Base-by-base conservation (phyloP, 2,888 invertebrate genomes). In the Hypsopygia costalis region DNA sequence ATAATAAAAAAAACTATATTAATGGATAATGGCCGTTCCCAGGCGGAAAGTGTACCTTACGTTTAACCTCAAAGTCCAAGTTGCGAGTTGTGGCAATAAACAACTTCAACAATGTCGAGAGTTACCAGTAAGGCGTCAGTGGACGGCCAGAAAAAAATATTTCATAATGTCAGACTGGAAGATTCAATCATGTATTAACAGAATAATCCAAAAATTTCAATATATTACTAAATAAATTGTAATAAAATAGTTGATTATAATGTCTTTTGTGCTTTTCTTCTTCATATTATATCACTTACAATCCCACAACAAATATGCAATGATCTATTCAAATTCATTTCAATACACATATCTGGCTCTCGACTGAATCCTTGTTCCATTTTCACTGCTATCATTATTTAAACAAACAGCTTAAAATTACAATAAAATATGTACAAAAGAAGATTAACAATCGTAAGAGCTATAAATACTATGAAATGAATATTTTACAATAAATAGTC, bases 391-490 rank as follows among this genome's bases (percentile, higher is more conserved):
- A 53, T 53, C 51, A 53, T 64, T 62, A 62, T 67, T 48, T 54
- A 67, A 72, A 70, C 69, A 69, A 77, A 75, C 63, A 46, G 64
- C 66, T 74, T 71, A 73, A 59, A 64, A 65, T 59, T 76, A 66
- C 56, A 52, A 61, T 66, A 75, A 73, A 76, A 68, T 81, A 82
- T 86, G 77, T 86, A 86, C 86, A 86, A 78, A 77, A 70, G 67
- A 73, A 71, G 63, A 73, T 74, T 77, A 81, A 83, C 81, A 74
- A 77, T 75, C 67, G 70, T 82, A 74, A 69, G 70, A 70, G 62
- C 77, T 81, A 82, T 81, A 79, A 82, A 85, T 77, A 79, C 77
- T 82, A 80, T 70, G 66, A 81, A 78, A 74, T 76, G 71, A 76
- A 77, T 78, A 72, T 70, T 68, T 65, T 68, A 76, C 74, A 79